These are phyloP conservation scores for Meandrusa payeni DNA, from an alignment of 2,888 invertebrate genomes.

Conservation along the genomic window DNA sequence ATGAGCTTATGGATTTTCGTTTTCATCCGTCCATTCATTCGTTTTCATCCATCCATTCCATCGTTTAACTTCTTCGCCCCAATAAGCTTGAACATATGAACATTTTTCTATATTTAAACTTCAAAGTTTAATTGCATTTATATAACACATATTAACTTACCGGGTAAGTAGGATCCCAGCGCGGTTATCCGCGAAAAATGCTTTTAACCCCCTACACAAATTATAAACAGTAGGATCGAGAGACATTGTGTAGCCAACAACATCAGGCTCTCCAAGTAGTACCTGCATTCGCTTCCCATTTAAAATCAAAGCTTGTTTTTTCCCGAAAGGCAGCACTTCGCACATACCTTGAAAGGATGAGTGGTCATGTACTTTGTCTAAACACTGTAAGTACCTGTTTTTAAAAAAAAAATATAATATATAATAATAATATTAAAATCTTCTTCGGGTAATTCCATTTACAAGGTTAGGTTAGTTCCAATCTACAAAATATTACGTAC, in stretches of 20 bases:
- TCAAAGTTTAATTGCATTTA: too few species aligned
- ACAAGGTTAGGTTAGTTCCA: too few species aligned
- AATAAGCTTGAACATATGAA: too few species aligned
- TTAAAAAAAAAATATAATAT: background rate
- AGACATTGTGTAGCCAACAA: constrained; percentile 73
- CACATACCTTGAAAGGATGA: constrained; percentile 69
- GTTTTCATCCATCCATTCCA: too few species aligned
- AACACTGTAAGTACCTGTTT: constrained; percentile 60
- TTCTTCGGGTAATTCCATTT: too few species aligned
- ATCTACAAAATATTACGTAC: constrained; percentile 41
- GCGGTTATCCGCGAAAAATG: constrained; percentile 76
- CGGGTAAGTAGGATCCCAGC: constrained; percentile 74
- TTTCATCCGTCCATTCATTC: too few species aligned
- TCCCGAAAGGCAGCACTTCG: constrained; percentile 70
- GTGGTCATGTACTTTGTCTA: constrained; percentile 72
- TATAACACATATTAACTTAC: constrained; percentile 33
- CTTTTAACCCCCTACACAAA: constrained; percentile 75
- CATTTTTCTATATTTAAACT: too few species aligned
- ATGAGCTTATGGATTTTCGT: too few species aligned
- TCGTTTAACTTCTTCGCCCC: too few species aligned
- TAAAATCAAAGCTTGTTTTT: constrained; percentile 58
- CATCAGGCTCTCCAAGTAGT: constrained; percentile 63
- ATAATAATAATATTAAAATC: too few species aligned
- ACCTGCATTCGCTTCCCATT: constrained; percentile 69
- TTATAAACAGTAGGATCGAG: constrained; percentile 69